These are phyloP conservation scores for Ivindomyrus marchei DNA, from an alignment of 2,113 vertebrate genomes.

Conservation along the genomic window DNA sequence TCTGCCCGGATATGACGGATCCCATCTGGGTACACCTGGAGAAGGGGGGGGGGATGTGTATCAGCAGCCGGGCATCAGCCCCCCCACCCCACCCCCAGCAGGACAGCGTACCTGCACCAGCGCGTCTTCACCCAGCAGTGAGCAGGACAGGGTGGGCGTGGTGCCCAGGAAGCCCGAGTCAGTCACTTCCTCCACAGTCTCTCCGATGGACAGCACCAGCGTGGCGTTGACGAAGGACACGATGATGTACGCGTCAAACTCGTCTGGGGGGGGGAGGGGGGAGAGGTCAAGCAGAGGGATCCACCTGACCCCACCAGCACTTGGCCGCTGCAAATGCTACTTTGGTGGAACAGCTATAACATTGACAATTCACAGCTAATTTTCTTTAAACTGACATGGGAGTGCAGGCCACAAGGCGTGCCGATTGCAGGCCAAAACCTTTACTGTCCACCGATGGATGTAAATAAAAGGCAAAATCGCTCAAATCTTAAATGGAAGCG, in stretches of 20 bases:
- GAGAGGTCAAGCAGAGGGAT: neutral
- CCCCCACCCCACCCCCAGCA: neutral
- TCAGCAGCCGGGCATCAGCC: neutral
- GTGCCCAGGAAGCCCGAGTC: constrained; percentile 96
- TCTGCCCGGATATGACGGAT: constrained; percentile 95
- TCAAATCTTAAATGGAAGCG: neutral
- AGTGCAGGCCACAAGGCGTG: neutral
- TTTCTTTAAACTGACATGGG: neutral
- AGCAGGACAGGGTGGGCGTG: constrained; percentile 94
- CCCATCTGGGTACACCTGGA: constrained; percentile 92
- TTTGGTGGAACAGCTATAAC: neutral
- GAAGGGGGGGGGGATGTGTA: neutral
- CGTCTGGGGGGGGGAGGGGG: constrained; percentile 63
- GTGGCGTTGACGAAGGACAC: constrained; percentile 98
- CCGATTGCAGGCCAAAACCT: neutral
- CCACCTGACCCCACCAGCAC: neutral
- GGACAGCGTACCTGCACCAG: constrained; percentile 76
- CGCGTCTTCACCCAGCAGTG: constrained; percentile 89
- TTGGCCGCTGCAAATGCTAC: neutral
- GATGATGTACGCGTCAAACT: constrained; percentile 97
- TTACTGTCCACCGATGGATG: neutral
- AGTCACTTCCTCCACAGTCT: constrained; percentile 98
- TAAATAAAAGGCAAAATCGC: neutral
- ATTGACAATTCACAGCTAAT: neutral
- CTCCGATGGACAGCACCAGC: constrained; percentile 89